These are phyloP conservation scores for Notiomystis cincta DNA, from an alignment of 2,113 vertebrate genomes.

Conservation along the genomic window DNA sequence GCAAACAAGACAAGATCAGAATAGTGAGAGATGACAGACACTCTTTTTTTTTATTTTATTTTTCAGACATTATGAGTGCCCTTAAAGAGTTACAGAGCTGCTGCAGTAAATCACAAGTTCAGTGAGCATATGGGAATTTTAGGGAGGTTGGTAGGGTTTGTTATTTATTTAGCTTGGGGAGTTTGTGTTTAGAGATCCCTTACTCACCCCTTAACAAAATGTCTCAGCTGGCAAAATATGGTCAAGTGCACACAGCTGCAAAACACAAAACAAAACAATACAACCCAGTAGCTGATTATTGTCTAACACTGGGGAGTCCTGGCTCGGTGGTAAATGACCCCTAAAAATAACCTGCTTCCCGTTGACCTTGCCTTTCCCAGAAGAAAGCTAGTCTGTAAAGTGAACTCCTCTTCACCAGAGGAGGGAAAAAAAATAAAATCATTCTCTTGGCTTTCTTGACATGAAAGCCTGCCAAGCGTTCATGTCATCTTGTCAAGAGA, in stretches of 20 bases:
- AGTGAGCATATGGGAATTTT: conserved; percentile 46
- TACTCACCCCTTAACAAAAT: conserved; percentile 62
- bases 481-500: conserved; percentile 20
- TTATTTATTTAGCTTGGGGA: conserved; percentile 60
- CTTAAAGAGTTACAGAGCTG: conserved; percentile 30
- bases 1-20: not conserved
- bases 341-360: conserved; percentile 46
- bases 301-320: conserved; percentile 31
- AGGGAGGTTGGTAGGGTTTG: conserved; percentile 61
- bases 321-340: not conserved
- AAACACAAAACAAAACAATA: conserved; percentile 47
- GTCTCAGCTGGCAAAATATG: conserved; percentile 63
- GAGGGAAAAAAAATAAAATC: not conserved
- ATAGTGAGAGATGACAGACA: not conserved
- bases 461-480: not conserved
- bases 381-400: conserved; percentile 2
- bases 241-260: conserved; percentile 72
- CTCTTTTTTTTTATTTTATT: not conserved
- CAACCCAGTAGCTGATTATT: conserved; percentile 57
- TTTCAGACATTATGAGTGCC: not conserved
- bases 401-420: not conserved
- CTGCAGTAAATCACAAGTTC: conserved; percentile 39
- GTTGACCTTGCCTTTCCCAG: conserved; percentile 37
- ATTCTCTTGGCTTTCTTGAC: conserved; percentile 1
- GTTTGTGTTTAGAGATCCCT: conserved; percentile 66